Percentiles rank a stretch among this genome's conserved stretches.
phyloP scores from a whole-genome alignment of 2,113 vertebrate genomes.

The Aleadryas rufinucha region DNA sequence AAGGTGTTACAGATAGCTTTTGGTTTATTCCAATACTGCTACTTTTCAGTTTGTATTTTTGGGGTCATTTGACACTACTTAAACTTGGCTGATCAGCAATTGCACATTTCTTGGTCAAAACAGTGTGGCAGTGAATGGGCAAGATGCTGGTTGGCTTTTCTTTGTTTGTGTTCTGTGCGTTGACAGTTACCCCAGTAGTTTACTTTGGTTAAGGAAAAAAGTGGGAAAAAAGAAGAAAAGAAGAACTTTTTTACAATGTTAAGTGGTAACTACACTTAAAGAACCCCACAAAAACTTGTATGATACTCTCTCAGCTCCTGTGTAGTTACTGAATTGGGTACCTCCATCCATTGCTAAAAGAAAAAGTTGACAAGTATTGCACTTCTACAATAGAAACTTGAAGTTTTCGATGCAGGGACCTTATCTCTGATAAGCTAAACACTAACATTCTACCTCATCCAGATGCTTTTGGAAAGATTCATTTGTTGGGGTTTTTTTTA shows the following conservation, averaged over 20 bases:
- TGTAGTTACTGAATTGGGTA: not conserved
- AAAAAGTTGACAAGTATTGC: not conserved
- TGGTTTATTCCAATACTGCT: not conserved
- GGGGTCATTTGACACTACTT: not conserved
- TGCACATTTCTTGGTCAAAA: not conserved
- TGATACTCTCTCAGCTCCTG: not conserved
- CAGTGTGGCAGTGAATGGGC: not conserved
- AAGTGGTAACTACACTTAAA: not conserved
- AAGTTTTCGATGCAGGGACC: not conserved
- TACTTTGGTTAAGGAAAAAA: too few species aligned
- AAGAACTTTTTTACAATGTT: not conserved
- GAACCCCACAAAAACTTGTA: not conserved
- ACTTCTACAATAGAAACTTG: not conserved
- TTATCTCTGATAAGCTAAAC: not conserved
- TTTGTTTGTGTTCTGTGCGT: not conserved
- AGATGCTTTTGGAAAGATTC: conserved; percentile 65
- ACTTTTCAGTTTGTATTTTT: not conserved
- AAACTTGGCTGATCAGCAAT: not conserved
- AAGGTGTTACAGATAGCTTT: not conserved
- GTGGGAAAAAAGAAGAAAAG: too few species aligned
- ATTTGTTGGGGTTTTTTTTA: conserved; percentile 15
- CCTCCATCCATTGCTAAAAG: not conserved
- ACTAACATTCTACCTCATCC: not conserved
- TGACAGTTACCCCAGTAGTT: not conserved
- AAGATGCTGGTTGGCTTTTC: not conserved